A percentile compares a stretch with the other conserved stretches of the same genome.
phyloP scores from a whole-genome alignment of 2,888 invertebrate species.

The Xiphydria camelus region DNA sequence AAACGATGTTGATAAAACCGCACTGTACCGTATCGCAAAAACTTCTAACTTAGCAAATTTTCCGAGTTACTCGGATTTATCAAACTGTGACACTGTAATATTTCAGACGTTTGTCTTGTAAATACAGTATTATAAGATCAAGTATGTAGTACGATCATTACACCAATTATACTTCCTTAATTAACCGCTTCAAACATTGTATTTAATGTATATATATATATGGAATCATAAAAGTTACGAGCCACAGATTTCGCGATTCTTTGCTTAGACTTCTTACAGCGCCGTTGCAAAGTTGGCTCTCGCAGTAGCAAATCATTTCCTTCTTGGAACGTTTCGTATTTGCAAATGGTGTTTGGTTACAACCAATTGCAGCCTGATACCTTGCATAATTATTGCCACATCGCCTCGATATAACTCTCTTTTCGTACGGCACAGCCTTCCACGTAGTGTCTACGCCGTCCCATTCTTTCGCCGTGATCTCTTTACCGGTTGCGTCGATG shows the following conservation, averaged over 20 bases:
- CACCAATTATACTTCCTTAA: too few relatives aligned
- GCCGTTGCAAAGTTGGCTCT: conserved; percentile 12
- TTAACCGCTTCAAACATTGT: too few relatives aligned
- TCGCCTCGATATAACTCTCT: conserved; percentile 9
- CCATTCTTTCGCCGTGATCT: conserved; percentile 2
- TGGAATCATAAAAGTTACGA: conserved; percentile 4
- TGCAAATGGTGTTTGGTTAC: conserved; percentile 6
- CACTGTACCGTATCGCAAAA: neutral
- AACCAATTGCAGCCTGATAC: conserved; percentile 9
- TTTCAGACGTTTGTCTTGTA: too few relatives aligned
- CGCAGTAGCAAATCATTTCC: conserved; percentile 13
- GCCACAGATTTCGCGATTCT: neutral
- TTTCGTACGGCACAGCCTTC: conserved; percentile 8
- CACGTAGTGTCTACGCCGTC: conserved; percentile 10
- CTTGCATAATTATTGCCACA: conserved; percentile 15
- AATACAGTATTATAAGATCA: too few relatives aligned
- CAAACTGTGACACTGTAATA: too few relatives aligned
- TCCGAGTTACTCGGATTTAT: too few relatives aligned
- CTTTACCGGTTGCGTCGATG: conserved; percentile 1
- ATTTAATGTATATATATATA: too few relatives aligned
- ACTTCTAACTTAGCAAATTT: conserved; percentile 1
- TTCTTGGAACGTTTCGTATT: neutral
- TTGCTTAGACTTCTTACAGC: neutral
- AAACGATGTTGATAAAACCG: neutral
- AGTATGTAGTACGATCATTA: too few relatives aligned